Evolutionary conservation across 1,140 invertebrate genomes (phyloP), one percentile per base, ranked within the genome.

Genomic region (Apis cerana): DNA sequence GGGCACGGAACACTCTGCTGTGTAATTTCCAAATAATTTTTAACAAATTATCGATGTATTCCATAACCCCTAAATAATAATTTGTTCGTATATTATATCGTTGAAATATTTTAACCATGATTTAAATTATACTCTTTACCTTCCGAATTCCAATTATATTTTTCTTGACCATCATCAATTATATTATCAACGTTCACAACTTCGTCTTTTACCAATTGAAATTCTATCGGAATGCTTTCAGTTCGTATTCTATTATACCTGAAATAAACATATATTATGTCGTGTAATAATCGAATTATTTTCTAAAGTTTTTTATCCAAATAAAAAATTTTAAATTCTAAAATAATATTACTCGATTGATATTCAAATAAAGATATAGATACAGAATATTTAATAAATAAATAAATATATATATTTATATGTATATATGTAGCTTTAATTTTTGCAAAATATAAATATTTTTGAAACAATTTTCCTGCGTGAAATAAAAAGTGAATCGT

Each of bases 191-290:
- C 95, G 9, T 92, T 91, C 23, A 92, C 86, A 23, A 96, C 90
- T 89, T 96, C 95, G 50, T 94, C 88, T 85, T 95, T 90, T 23
- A 97, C 92, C 15, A 96, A 90, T n/a, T 94, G 93, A 75, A 93
- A 94, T 89, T 96, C 96, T 33, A 95, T 94, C 33, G 94, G 92
- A 11, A 94, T 92, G n/a, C 94, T 93, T 10, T 92, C 90, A 15
- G 88, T 91, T 58, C 94, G 91, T 43, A 96, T 94, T 92, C 94
- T 94, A 89, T 96, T 96, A 88, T 96, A 96, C 94, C 95, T 95
- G 21, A 52, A 33, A 43, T 43, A 43, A 43, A 43, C 33, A 43
- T 43, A 7, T 43, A 43, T 3, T 33, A 33, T 33, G 2, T 43
- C 33, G 7, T 43, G 0, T 43, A 43, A 43, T 43, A 43, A 43